Base-by-base conservation (phyloP, 2,888 invertebrate genomes). In the Euclidia mi region DNA sequence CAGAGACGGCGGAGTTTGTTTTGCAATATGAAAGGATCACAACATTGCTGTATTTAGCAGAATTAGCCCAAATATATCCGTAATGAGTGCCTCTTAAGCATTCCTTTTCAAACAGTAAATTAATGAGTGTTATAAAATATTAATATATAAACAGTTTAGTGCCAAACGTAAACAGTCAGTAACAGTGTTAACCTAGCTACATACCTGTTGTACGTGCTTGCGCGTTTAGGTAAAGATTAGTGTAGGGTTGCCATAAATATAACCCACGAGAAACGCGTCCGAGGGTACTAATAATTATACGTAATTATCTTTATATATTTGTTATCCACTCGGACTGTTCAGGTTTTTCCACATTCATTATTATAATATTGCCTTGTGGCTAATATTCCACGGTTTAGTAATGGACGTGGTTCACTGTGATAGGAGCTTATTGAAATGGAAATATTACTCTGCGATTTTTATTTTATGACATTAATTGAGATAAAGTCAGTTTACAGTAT, bases 161-260 rank as follows among this genome's bases (percentile, higher is more conserved):
- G 38, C 9, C 49, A 41, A 53, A 34, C 40, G 45, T 51, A 34
- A 58, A 51, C 44, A 44, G 43, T 49, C 35, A 14, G 44, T 63
- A 37, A 63, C 55, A 38, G 56, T 32, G 42, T 43, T 47, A 53
- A 41, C 45, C 38, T 34, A 52, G 55, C 18, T 63, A 46, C 35
- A 41, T 46, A 31, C 40, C 53, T 57, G 41, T 28, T 38, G 56
- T 49, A 56, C 52, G 56, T 60, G 64, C 35, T 43, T 17, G 31
- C n/a, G 41, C 56, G 31, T 50, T 55, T 56, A 41, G 17, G 40
- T 44, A 48, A 35, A 40, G 49, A 45, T 59, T 55, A 50, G 14
- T n/a, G 25, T 48, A 66, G 59, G 59, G 59, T 34, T 55, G 49
- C 9, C 34, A 25, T 56, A 20, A 18, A 43, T 20, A 32, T 32